Evolutionary conservation across 2,113 vertebrate genomes (phyloP), one percentile per base, ranked within the genome.

Genomic region (Turdus rufiventris): DNA sequence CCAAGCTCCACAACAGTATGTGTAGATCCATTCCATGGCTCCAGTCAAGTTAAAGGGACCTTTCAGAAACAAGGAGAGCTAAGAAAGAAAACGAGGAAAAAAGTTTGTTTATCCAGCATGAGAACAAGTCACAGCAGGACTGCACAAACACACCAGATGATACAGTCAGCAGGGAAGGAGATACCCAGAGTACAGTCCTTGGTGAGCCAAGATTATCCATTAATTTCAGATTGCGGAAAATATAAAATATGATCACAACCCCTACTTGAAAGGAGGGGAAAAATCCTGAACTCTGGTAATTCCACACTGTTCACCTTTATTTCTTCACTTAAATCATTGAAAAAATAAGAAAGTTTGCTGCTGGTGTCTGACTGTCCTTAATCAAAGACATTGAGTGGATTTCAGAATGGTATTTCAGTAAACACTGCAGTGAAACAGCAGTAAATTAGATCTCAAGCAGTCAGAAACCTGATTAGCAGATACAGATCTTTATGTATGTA

Each of bases 71-170:
- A 60, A 79, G 54, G 29, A 83, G 26, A 83, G 34, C 1, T 3
- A 61, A 92, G 63, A 83, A 85, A 73, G 58, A 88, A 94, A 93
- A 67, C 5, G 3, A 63, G 78, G n/a, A 74, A 84, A 89, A 89
- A 66, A 67, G 26, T 73, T 90, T 93, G 79, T 93, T 95, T 96
- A 94, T 88, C 43, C 61, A 94, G 78, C 67, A 47, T 50, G 47
- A 71, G 75, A 92, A 60, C 60, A 77, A 90, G 48, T 66, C 94
- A 84, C 93, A 93, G 93, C 93, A 93, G 94, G 94, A 36, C 85
- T 96, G 90, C 79, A 90, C 88, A 96, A 97, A 97, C 88, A 94
- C 85, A 71, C 56, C 85, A 94, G 88, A 86, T 91, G 88, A 96
- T 63, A 86, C 0, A 1, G 90, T 63, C 91, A 88, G 88, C 75